These are phyloP conservation scores for Carduelis carduelis DNA, from an alignment of 2,797 vertebrate genomes.

Conservation along the genomic window DNA sequence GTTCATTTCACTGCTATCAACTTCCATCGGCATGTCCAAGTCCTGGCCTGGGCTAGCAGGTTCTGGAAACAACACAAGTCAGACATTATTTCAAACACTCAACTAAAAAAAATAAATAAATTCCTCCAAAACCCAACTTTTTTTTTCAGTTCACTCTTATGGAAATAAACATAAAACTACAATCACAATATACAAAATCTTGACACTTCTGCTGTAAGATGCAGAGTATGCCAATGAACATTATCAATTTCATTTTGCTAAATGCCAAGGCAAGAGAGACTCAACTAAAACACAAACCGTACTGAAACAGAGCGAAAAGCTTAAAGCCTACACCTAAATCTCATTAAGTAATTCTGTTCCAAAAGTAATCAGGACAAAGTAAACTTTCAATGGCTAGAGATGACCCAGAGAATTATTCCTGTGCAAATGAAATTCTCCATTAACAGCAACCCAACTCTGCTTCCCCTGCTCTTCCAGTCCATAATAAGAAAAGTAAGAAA, in stretches of 20 bases:
- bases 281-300: neutral
- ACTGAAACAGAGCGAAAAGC: neutral
- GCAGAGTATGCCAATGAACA: neutral
- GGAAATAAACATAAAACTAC: neutral
- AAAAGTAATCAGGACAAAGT: neutral
- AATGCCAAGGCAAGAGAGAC: neutral
- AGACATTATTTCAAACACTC: neutral
- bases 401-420: neutral
- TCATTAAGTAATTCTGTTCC: neutral
- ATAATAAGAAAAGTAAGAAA: neutral
- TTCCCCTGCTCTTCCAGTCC: neutral
- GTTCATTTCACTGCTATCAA: constrained; percentile 88
- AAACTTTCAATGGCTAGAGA: neutral
- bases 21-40: constrained; percentile 93
- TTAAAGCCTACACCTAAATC: neutral
- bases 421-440: neutral
- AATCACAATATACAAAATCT: neutral
- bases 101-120: neutral
- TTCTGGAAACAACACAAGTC: constrained; percentile 74
- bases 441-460: neutral
- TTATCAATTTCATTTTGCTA: neutral
- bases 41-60: constrained; percentile 90
- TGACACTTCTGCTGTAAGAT: neutral
- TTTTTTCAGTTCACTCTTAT: neutral
- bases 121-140: neutral